phyloP scores from a whole-genome alignment of 2,113 vertebrate species.

The Microcebus jonahi region DNA sequence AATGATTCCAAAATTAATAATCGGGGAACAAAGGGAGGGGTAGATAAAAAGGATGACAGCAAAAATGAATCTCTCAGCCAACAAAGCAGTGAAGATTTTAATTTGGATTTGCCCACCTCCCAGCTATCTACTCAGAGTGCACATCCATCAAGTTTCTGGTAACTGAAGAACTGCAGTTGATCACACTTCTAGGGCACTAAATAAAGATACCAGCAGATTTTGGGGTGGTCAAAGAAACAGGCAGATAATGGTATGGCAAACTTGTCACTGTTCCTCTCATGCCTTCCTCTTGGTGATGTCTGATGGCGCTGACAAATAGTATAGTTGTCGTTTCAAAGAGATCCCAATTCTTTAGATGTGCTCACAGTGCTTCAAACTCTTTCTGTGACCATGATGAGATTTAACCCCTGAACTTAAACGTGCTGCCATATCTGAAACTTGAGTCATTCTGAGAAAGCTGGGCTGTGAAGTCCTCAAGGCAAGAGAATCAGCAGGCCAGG shows the following conservation, averaged over 20 bases:
- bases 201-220: slow-evolving; percentile 38
- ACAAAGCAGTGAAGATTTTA: slow-evolving; percentile 82
- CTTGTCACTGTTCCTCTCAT: slow-evolving; percentile 13
- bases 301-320: slow-evolving; percentile 22
- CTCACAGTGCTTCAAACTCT: slow-evolving; percentile 57
- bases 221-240: slow-evolving; percentile 56
- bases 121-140: slow-evolving; percentile 74
- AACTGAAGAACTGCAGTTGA: slow-evolving; percentile 60
- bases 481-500: background rate
- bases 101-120: slow-evolving; percentile 78
- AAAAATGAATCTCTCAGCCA: slow-evolving; percentile 81
- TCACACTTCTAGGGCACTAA: slow-evolving; percentile 24
- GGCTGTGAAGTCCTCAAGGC: background rate
- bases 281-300: background rate
- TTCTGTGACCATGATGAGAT: background rate
- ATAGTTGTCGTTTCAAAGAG: slow-evolving; percentile 67
- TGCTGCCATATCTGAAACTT: slow-evolving; percentile 18
- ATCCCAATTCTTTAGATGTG: slow-evolving; percentile 1
- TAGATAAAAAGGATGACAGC: slow-evolving; percentile 67
- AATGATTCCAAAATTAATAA: slow-evolving; percentile 84
- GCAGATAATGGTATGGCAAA: background rate
- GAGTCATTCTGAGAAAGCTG: slow-evolving; percentile 35
- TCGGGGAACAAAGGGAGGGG: slow-evolving; percentile 76
- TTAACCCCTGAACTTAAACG: background rate
- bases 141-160: slow-evolving; percentile 82